Evolutionary conservation across 2,888 invertebrate species (phyloP), one percentile per base, ranked within the genome.

Genomic region (Stratiomys singularior): DNA sequence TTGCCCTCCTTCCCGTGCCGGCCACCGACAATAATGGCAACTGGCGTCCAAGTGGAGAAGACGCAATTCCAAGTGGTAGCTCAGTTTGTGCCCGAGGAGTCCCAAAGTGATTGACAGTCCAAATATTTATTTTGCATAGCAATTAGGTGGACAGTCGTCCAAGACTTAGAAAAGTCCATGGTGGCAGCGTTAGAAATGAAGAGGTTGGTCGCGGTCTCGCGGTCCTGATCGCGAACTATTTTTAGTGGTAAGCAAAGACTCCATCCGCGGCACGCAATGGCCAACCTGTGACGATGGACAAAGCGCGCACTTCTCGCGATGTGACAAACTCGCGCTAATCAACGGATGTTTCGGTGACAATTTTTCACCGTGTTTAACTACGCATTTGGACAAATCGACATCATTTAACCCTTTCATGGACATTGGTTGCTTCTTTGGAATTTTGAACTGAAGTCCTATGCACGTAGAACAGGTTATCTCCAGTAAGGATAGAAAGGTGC

Each of bases 91-190:
- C 28, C 30, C 64, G 25, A 23, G 46, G 76, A 76, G 76, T 21
- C 76, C 67, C 30, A 77, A 77, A 69, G 69, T 79, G 79, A 79
- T 79, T 79, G 79, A 79, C 79, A 79, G 77, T 79, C 79, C 79
- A 79, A 79, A 79, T 79, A 76, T 77, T 77, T 76, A 76, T 76
- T 60, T 60, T 79, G 79, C 77, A 79, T 79, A 79, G 79, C 74
- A 79, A 79, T 79, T 79, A 79, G 78, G 46, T 77, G 69, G 66
- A 77, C 69, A 37, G 69, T 52, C 63, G 60, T 66, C 21, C 5
- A 30, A 37, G 30, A 15, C 47, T 46, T 47, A 15, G 71, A 1
- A 58, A 37, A 44, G 30, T 37, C 27, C 21, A 18, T 9, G 3
- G 30, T 74, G 60, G 60, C 44, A 27, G 37, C 60, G 18, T 58